Evolutionary conservation across 1,140 invertebrate species (phyloP).

Genomic region (Psilanteris sp.): DNA sequence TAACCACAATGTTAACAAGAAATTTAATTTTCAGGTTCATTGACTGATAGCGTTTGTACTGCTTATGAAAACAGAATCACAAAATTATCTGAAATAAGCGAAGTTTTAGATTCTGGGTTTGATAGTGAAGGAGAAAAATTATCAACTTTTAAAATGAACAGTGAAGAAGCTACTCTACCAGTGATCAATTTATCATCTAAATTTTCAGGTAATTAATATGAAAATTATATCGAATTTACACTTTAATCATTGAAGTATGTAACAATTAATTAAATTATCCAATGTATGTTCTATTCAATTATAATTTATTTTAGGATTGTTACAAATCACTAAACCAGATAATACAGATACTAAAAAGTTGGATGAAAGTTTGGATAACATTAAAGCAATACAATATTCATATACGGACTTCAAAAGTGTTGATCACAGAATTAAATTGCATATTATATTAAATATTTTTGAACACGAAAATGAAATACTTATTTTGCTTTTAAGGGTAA

Average conservation of each 20-base stretch:
- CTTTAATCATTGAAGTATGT: no score
- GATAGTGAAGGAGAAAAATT: constrained; percentile 44
- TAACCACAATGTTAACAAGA: no score
- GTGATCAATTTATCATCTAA: constrained; percentile 72
- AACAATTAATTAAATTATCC: no score
- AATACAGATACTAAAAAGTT: constrained; percentile 51
- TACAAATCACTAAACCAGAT: constrained; percentile 76
- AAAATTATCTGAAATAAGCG: constrained; percentile 62
- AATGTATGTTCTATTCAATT: no score
- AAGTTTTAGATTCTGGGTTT: constrained; percentile 59
- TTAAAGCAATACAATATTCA: constrained; percentile 79
- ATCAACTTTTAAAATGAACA: neutral
- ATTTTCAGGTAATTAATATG: constrained; percentile 67
- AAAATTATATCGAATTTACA: constrained; percentile 1
- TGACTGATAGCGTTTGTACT: constrained; percentile 83
- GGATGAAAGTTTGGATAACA: constrained; percentile 63
- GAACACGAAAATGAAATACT: constrained; percentile 81
- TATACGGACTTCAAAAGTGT: constrained; percentile 80
- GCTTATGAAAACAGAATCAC: constrained; percentile 80
- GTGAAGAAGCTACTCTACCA: neutral
- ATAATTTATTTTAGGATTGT: constrained; percentile 67
- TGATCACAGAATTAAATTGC: constrained; percentile 82
- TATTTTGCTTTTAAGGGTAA: constrained; percentile 79
- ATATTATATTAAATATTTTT: constrained; percentile 81
- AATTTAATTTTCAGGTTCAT: constrained; percentile 80